These are phyloP conservation scores for Frankliniella fusca DNA, from an alignment of 2,888 invertebrate genomes.

Conservation along the genomic window DNA sequence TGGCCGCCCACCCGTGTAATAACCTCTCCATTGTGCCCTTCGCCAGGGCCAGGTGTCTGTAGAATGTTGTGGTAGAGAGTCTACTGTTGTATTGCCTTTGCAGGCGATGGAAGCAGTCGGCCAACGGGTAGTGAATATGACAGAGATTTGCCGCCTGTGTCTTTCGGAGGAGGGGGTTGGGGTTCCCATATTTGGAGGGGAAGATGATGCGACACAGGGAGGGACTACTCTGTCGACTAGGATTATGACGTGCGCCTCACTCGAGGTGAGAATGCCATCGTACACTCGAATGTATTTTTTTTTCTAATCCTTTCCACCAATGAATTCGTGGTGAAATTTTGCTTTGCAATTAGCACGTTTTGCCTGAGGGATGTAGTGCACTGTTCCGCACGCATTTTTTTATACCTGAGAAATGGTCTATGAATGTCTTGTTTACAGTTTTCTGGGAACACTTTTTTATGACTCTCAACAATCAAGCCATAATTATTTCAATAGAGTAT, in stretches of 20 bases:
- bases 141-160: slow-evolving; percentile 19
- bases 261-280: not conserved
- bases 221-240: slow-evolving; percentile 16
- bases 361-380: slow-evolving; percentile 17
- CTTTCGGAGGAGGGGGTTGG: slow-evolving; percentile 21
- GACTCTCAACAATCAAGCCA: not conserved
- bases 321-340: not conserved
- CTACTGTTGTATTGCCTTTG: slow-evolving; percentile 18
- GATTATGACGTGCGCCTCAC: slow-evolving; percentile 19
- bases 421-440: not conserved
- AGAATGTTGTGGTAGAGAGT: not conserved
- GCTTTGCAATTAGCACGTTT: slow-evolving; percentile 18
- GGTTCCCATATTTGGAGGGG: slow-evolving; percentile 21
- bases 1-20: slow-evolving; percentile 12
- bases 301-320: not conserved
- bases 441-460: not conserved
- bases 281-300: not conserved
- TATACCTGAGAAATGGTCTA: not conserved
- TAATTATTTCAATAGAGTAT: no score
- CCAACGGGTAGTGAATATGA: not conserved
- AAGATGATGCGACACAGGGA: slow-evolving; percentile 18
- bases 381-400: not conserved
- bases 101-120: slow-evolving; percentile 16
- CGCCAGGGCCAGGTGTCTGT: not conserved
- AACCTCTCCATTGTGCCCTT: slow-evolving; percentile 5